Percentiles rank a stretch among this genome's conserved stretches.
These are phyloP conservation scores for Archivesica marissinica DNA, from an alignment of 1,140 invertebrate species.

Conservation along the genomic window DNA sequence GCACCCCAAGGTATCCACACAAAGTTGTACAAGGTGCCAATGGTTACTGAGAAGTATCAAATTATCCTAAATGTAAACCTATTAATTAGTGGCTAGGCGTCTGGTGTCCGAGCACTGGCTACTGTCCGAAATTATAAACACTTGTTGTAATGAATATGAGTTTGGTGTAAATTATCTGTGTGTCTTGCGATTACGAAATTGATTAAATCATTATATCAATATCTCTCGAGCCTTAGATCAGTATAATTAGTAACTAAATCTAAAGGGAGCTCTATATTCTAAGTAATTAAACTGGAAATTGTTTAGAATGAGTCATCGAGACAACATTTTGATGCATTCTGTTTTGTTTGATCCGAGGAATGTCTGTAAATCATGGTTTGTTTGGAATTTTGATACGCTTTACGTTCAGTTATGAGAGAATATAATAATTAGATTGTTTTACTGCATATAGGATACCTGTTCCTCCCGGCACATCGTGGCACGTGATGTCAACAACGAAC, in stretches of 20 bases:
- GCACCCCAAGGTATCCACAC: too few species aligned
- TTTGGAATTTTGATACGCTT: constrained; percentile 40
- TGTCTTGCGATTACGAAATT: neutral
- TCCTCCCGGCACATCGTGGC: neutral
- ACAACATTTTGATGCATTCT: neutral
- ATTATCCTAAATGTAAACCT: constrained; percentile 26
- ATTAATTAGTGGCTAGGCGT: constrained; percentile 13
- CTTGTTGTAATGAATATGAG: constrained; percentile 28
- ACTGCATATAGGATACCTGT: neutral
- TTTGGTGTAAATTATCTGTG: constrained; percentile 40
- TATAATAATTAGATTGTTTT: constrained; percentile 39
- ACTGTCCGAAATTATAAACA: constrained; percentile 22
- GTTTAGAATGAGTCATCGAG: constrained; percentile 7
- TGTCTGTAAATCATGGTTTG: constrained; percentile 30
- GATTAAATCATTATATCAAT: constrained; percentile 34
- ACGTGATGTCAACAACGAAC: constrained; percentile 19
- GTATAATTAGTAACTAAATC: constrained; percentile 25
- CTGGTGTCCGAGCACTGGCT: constrained; percentile 34
- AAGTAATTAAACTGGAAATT: neutral
- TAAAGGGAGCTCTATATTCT: neutral
- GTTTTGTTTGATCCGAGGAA: neutral
- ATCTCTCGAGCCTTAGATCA: constrained; percentile 5
- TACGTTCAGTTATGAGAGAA: constrained; percentile 8
- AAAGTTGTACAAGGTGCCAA: constrained; percentile 17
- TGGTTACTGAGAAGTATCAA: constrained; percentile 34